Base-by-base conservation (phyloP, 2,888 invertebrate genomes). In the Pandemis heparana region DNA sequence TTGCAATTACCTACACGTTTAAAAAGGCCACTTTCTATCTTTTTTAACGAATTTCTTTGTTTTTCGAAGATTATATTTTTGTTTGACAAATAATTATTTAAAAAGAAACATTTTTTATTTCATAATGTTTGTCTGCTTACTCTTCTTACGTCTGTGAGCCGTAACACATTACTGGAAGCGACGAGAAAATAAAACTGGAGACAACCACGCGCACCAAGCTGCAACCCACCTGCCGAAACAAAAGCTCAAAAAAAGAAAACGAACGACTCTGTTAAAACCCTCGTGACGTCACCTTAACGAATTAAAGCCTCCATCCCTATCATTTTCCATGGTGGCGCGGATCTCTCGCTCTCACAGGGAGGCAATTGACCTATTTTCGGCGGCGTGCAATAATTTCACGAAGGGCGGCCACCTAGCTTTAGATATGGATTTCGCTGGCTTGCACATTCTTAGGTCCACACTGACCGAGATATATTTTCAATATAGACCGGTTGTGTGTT, bases 341-440 rank as follows among this genome's bases (percentile, higher is more conserved):
- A 78, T 79, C 80, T 90, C 91, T 87, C 92, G 77, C 85, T 91
- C 89, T 78, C 79, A 67, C 78, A 81, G 84, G 89, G 87, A 85
- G 89, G 92, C 94, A 93, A 92, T 94, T 94, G 94, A 94, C 94
- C 94, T 92, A 94, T 93, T 92, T 94, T 92, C 90, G 86, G 86
- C 81, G 88, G 86, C 89, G 89, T 91, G 89, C 91, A 91, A 92
- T 94, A 90, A 92, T 92, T 93, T 90, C 83, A 86, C 87, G 88
- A 90, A 91, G 91, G 91, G 87, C 81, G 85, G 85, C 87, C 82
- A 84, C 82, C 84, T 87, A 85, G 84, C 83, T 79, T 83, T 84
- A 83, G 81, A 82, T 87, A 87, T 88, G 87, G 87, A 87, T 89
- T 88, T 84, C 80, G 85, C 83, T 78, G 80, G 81, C 85, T 85